phyloP scores from a whole-genome alignment of 2,888 invertebrate species.

The Andrena minutula region DNA sequence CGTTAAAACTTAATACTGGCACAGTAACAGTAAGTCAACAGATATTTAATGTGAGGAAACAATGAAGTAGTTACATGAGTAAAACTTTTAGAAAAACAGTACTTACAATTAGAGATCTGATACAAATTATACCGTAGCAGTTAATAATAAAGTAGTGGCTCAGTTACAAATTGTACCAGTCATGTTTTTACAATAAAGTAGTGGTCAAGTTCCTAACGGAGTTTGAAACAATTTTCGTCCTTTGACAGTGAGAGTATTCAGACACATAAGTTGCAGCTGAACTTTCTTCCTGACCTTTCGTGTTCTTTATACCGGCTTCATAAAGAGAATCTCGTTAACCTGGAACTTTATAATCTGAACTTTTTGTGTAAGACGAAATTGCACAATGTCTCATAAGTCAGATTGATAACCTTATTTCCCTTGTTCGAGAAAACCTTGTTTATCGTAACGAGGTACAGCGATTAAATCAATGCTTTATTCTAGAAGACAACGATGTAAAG shows the following conservation, averaged over 20 bases:
- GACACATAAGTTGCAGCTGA: slow-evolving; percentile 4
- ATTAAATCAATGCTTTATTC: not conserved
- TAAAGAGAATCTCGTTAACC: slow-evolving; percentile 22
- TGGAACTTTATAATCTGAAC: slow-evolving; percentile 22
- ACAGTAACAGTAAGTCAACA: too few species aligned
- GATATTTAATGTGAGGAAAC: too few species aligned
- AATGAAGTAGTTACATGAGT: too few species aligned
- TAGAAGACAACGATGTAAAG: not conserved
- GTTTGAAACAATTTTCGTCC: slow-evolving; percentile 43
- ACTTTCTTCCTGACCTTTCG: slow-evolving; percentile 31
- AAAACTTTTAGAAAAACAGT: too few species aligned
- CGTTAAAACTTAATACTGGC: too few species aligned
- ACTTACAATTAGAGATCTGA: too few species aligned
- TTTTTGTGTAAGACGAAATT: slow-evolving; percentile 19
- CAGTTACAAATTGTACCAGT: too few species aligned
- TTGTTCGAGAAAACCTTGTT: not conserved
- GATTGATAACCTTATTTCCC: slow-evolving; percentile 5
- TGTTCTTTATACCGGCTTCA: not conserved
- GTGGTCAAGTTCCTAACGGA: slow-evolving; percentile 34
- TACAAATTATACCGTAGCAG: too few species aligned
- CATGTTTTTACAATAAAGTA: slow-evolving; percentile 14
- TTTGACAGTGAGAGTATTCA: slow-evolving; percentile 36
- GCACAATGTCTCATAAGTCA: slow-evolving; percentile 3
- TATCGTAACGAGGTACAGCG: not conserved
- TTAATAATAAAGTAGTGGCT: too few species aligned